Evolutionary conservation across 2,113 vertebrate species (phyloP).

Genomic region (Lynx canadensis): DNA sequence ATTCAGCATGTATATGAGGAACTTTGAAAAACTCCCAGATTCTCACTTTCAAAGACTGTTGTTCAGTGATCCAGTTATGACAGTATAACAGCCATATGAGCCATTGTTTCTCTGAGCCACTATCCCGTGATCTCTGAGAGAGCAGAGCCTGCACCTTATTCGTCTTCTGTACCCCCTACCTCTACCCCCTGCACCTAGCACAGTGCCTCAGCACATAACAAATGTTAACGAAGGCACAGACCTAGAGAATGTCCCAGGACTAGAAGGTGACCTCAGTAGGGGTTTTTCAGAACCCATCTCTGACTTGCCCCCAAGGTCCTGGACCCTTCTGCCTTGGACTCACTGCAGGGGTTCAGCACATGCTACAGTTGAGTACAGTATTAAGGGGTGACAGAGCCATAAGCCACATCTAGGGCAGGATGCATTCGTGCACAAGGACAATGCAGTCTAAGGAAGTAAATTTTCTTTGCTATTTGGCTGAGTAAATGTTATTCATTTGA

Average conservation of each 20-base stretch:
- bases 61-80: neutral
- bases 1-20: neutral
- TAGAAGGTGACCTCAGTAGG: neutral
- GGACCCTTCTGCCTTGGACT: neutral
- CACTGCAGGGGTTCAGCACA: neutral
- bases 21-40: neutral
- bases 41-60: neutral
- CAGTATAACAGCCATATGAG: no score
- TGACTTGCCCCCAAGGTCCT: neutral
- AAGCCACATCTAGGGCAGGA: neutral
- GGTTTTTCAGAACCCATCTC: neutral
- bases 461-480: neutral
- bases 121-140: neutral
- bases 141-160: neutral
- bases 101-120: neutral
- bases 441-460: neutral
- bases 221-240: neutral
- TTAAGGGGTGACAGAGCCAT: no score
- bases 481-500: neutral
- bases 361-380: neutral
- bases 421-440: neutral
- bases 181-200: neutral
- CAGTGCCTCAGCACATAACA: neutral
- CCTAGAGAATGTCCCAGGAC: neutral
- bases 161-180: neutral